Evolutionary conservation across 1,140 invertebrate genomes (phyloP), one percentile per base, ranked within the genome.

Genomic region (Penaeus chinensis): DNA sequence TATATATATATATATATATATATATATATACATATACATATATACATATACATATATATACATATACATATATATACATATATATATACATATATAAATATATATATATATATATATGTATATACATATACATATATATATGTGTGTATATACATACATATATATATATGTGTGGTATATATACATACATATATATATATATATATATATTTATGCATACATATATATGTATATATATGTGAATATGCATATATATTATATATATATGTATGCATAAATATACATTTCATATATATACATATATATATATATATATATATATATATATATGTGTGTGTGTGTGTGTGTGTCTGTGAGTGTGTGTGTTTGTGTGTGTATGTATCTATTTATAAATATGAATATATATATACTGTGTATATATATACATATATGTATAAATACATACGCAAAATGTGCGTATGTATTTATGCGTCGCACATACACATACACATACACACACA

Each of bases 21-120:
- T 19, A n/a, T 20, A 32, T 20, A n/a, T 20, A 32, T 71, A 71
- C 10, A 71, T 71, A 71, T 16, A 71, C 32, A 71, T 13, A 71
- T 13, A 71, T 13, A 71, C 32, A 32, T 2, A 32, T 2, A 71
- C 16, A 71, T n/a, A 71, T n/a, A 32, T 71, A 71, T 71, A 22
- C 22, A 71, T 71, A 71, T 71, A 71, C 22, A 32, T 71, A 22
- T 71, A 71, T 71, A 71, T 24, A 71, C 22, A 71, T 71, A 71
- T 71, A 71, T 71, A 71, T 71, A 32, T 71, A 71, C 22, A 71
- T 71, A 32, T 71, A 71, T 71, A 71, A n/a, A 71, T n/a, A 71
- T n/a, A 71, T n/a, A n/a, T 71, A 71, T 71, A 13, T 22, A 71
- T 71, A 22, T 20, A 71, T 71, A 24, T 18, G 22, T 71, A 2